A percentile compares a stretch with the other conserved stretches of the same genome.
phyloP scores from a whole-genome alignment of 2,888 invertebrate genomes.

The Corythucha ciliata region DNA sequence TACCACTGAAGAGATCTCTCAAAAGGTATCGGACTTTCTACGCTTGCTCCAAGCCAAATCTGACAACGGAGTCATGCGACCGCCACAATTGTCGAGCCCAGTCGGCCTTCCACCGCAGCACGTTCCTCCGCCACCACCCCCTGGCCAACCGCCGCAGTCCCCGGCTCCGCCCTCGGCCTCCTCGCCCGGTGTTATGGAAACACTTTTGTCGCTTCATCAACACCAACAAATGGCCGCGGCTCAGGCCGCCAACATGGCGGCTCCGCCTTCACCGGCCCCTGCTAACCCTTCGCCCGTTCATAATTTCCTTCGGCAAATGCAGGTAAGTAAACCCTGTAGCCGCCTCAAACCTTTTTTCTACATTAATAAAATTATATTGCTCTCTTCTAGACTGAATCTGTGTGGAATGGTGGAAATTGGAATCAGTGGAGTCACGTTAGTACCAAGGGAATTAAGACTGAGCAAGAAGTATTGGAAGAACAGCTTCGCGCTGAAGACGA shows the following conservation, averaged over 20 bases:
- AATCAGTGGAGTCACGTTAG: conserved; percentile 32
- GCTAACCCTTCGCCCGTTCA: conserved; percentile 25
- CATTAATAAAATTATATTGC: background rate
- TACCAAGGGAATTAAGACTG: conserved; percentile 44
- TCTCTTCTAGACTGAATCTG: conserved; percentile 34
- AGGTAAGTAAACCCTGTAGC: too few relatives aligned
- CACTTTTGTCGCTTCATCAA: conserved; percentile 25
- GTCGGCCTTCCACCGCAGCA: too few relatives aligned
- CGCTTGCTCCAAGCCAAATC: conserved; percentile 21
- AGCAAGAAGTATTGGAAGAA: conserved; percentile 43
- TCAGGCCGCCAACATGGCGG: too few relatives aligned
- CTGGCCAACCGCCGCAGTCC: conserved; percentile 9
- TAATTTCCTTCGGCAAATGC: conserved; percentile 32
- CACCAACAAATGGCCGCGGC: conserved; percentile 22
- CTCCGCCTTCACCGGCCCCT: too few relatives aligned
- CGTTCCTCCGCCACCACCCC: background rate
- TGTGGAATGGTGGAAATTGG: conserved; percentile 35
- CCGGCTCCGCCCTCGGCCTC: conserved; percentile 28
- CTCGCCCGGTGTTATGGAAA: conserved; percentile 29
- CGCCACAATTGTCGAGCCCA: too few relatives aligned
- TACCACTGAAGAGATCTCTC: conserved; percentile 23
- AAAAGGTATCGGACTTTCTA: conserved; percentile 19
- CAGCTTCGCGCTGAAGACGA: conserved; percentile 32
- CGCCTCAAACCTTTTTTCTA: too few relatives aligned
- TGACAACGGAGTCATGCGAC: too few relatives aligned